Conservation (phyloP, 1,140 invertebrate genomes). For the Drosophila sechellia region DNA sequence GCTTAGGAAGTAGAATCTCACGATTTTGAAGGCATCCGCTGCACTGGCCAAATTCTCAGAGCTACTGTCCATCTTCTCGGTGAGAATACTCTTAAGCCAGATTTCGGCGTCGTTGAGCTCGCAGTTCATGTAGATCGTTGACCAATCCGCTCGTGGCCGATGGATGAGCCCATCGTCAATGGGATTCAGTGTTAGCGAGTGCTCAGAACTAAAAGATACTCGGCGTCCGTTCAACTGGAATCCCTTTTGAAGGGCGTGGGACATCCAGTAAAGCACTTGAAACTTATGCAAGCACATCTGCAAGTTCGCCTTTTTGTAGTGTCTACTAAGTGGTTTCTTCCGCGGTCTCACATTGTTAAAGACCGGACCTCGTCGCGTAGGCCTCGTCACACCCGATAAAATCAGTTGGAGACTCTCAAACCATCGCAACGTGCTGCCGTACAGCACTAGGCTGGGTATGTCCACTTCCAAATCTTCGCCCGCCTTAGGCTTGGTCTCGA, state of each 20-base stretch:
- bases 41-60: slow-evolving; percentile 75
- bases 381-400: slow-evolving; percentile 96
- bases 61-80: slow-evolving; percentile 87
- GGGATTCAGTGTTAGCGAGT: slow-evolving; percentile 90
- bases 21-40: slow-evolving; percentile 81
- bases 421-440: slow-evolving; percentile 96
- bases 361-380: slow-evolving; percentile 94
- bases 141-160: slow-evolving; percentile 95
- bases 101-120: slow-evolving; percentile 95
- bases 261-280: slow-evolving; percentile 99
- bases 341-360: slow-evolving; percentile 93
- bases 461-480: slow-evolving; percentile 87
- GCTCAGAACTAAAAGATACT: slow-evolving; percentile 93
- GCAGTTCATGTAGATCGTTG: slow-evolving; percentile 96
- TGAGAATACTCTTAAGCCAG: slow-evolving; percentile 93
- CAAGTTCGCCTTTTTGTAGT: slow-evolving; percentile 95
- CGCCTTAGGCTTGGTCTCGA: slow-evolving; percentile 93
- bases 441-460: slow-evolving; percentile 92
- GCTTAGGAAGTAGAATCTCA: slow-evolving; percentile 93
- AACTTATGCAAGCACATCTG: slow-evolving; percentile 95
- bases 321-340: slow-evolving; percentile 96
- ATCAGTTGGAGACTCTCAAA: slow-evolving; percentile 98
- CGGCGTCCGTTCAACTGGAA: slow-evolving; percentile 95
- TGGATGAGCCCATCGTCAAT: slow-evolving; percentile 94
- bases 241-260: slow-evolving; percentile 97